These are phyloP conservation scores for Spea multiplicata DNA, from an alignment of 2,113 vertebrate genomes.

Conservation along the genomic window DNA sequence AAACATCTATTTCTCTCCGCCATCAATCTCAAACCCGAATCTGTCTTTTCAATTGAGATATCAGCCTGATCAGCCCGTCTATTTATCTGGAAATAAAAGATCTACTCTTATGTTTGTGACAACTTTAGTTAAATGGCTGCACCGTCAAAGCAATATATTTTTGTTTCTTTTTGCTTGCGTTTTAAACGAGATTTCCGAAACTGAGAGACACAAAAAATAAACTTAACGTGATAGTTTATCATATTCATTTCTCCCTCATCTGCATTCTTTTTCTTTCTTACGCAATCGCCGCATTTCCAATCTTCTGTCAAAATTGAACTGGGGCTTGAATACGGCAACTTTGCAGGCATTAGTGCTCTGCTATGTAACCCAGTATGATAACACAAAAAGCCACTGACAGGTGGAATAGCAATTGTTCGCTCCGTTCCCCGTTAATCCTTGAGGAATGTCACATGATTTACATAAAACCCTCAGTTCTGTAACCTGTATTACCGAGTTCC, in stretches of 20 bases:
- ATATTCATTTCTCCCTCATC: background rate
- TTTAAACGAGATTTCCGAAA: constrained; percentile 29
- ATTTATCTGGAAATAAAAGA: constrained; percentile 35
- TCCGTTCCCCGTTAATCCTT: constrained; percentile 43
- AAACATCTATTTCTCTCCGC: background rate
- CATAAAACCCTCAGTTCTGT: constrained; percentile 49
- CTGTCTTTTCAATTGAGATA: constrained; percentile 31
- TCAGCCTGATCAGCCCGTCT: constrained; percentile 10
- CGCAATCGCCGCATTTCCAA: constrained; percentile 17
- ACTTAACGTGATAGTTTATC: constrained; percentile 24
- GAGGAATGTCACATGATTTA: constrained; percentile 41
- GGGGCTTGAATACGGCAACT: constrained; percentile 36
- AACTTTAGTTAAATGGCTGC: constrained; percentile 17
- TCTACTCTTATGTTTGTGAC: constrained; percentile 20
- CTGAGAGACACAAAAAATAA: constrained; percentile 21
- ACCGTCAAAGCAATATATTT: background rate
- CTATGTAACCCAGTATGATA: constrained; percentile 34
- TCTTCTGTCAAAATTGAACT: constrained; percentile 44
- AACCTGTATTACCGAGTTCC: constrained; percentile 42
- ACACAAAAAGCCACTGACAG: constrained; percentile 39
- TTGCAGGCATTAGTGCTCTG: constrained; percentile 29
- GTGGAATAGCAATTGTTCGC: constrained; percentile 43
- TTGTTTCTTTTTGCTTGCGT: no score
- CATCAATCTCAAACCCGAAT: constrained; percentile 28
- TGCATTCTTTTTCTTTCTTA: constrained; percentile 30